Percentiles rank a stretch among this genome's conserved stretches.
phyloP scores from a whole-genome alignment of 2,113 vertebrate genomes.

The Notothenia rossii region DNA sequence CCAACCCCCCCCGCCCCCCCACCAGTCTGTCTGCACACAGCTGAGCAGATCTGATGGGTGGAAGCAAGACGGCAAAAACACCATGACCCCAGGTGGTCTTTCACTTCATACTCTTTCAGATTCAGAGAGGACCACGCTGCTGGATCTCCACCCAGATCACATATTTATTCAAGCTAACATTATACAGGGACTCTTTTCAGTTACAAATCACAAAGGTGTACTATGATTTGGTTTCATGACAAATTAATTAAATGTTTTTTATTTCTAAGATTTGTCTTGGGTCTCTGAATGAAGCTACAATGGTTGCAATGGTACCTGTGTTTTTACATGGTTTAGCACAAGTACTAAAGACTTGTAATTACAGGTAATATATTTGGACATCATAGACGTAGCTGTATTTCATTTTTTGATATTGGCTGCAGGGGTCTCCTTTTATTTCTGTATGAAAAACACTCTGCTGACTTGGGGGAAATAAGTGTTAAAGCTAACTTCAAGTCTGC shows the following conservation, averaged over 20 bases:
- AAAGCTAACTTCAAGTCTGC: background rate
- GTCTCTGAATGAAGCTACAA: background rate
- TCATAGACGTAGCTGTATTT: no score
- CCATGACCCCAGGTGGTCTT: constrained; percentile 20
- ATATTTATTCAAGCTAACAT: constrained; percentile 21
- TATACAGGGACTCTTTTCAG: background rate
- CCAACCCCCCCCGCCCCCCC: constrained; percentile 30
- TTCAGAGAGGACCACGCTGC: constrained; percentile 33
- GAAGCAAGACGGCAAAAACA: constrained; percentile 52
- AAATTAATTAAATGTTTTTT: constrained; percentile 39
- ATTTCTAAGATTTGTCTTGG: background rate
- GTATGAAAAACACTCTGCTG: no score
- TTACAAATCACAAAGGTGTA: background rate
- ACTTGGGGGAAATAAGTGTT: no score
- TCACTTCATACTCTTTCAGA: constrained; percentile 54
- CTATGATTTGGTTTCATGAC: constrained; percentile 8
- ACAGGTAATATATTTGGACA: no score
- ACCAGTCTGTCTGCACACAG: constrained; percentile 52
- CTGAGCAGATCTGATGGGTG: constrained; percentile 57
- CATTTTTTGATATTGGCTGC: no score
- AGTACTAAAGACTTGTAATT: no score
- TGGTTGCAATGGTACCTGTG: background rate
- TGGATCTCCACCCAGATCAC: constrained; percentile 12
- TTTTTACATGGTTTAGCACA: no score
- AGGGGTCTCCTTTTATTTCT: no score